phyloP scores from a whole-genome alignment of 1,140 invertebrate species.

The Nixonia krombeini region DNA sequence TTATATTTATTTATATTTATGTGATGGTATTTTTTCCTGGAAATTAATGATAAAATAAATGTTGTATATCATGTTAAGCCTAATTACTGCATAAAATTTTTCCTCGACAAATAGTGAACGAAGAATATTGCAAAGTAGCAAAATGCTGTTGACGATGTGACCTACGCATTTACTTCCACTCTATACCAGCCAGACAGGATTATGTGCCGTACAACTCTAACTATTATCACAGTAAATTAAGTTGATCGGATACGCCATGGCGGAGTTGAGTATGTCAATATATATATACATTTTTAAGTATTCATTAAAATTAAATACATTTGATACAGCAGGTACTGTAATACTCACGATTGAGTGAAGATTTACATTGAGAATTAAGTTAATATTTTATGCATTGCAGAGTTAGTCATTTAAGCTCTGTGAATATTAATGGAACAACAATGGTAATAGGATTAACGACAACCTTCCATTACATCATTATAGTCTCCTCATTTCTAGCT shows the following conservation, averaged over 20 bases:
- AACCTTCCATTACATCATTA: conserved; percentile 23
- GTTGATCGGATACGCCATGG: too few species aligned
- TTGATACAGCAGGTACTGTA: too few species aligned
- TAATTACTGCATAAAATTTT: too few species aligned
- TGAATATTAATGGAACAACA: conserved; percentile 44
- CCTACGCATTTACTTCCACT: conserved; percentile 33
- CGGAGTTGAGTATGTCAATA: too few species aligned
- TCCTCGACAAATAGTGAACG: too few species aligned
- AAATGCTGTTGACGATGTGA: conserved; percentile 42
- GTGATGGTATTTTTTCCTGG: too few species aligned
- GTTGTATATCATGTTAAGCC: too few species aligned
- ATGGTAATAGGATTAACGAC: conserved; percentile 51
- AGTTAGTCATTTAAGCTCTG: conserved; percentile 43
- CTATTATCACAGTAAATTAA: conserved; percentile 9
- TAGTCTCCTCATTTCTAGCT: conserved; percentile 45
- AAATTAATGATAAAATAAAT: too few species aligned
- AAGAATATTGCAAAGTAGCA: conserved; percentile 15
- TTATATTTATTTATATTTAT: too few species aligned
- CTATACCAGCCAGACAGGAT: conserved; percentile 35
- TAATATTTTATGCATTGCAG: conserved; percentile 46
- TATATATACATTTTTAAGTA: too few species aligned
- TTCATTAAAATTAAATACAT: too few species aligned
- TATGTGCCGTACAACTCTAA: conserved; percentile 18
- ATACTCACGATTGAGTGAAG: too few species aligned
- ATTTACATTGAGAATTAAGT: conserved; percentile 64